A percentile compares a stretch with the other conserved stretches of the same genome.
These are phyloP conservation scores for Nephrotoma flavescens DNA, from an alignment of 2,888 invertebrate genomes.

Conservation along the genomic window DNA sequence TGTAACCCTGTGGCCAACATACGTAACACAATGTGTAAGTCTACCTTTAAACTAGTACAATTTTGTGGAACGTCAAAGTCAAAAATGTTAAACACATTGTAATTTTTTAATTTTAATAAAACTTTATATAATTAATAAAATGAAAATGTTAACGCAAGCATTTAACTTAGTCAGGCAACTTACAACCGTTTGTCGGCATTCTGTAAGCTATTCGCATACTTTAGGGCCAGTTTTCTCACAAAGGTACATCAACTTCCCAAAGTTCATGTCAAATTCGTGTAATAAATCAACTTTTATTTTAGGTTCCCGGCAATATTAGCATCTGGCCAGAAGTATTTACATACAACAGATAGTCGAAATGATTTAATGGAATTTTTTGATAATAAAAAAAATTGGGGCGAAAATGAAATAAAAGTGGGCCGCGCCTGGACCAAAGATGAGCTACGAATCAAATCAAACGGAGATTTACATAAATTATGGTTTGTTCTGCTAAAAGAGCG, in stretches of 20 bases:
- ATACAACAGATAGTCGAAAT: conserved; percentile 28
- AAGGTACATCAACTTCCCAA: neutral
- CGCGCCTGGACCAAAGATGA: conserved; percentile 83
- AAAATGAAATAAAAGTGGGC: conserved; percentile 59
- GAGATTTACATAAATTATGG: conserved; percentile 95
- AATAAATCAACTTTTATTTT: neutral
- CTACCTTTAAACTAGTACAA: neutral
- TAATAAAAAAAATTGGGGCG: conserved; percentile 67
- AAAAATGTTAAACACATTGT: neutral
- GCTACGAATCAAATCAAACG: conserved; percentile 83
- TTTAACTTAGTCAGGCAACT: neutral
- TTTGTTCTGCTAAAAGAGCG: conserved; percentile 79
- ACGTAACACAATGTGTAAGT: too few relatives aligned
- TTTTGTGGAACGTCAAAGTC: neutral
- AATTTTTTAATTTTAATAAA: neutral
- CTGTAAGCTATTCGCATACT: neutral
- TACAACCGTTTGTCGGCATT: neutral
- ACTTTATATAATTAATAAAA: neutral
- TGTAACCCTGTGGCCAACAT: too few relatives aligned
- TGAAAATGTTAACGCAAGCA: neutral
- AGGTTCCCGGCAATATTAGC: neutral
- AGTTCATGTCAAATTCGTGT: neutral
- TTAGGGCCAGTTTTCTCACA: neutral
- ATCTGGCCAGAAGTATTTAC: neutral
- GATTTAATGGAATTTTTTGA: conserved; percentile 85